These are phyloP conservation scores for Paragorgia papillata DNA, from an alignment of 92 coral and sea anemone species.

Conservation along the genomic window DNA sequence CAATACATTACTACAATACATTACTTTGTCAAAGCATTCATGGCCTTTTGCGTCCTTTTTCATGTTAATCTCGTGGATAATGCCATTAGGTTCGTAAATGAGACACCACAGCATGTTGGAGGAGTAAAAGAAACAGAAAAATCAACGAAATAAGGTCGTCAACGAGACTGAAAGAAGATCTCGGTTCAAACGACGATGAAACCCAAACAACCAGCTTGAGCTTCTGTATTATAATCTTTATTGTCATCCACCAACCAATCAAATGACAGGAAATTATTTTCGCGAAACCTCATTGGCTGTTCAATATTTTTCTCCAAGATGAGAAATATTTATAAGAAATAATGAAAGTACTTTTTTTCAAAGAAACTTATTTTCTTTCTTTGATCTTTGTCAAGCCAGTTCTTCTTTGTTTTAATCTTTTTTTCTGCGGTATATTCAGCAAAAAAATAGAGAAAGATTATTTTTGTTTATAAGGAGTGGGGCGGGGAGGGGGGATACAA, in stretches of 20 bases:
- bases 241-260: constrained; percentile 15
- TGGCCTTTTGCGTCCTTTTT: constrained; percentile 91
- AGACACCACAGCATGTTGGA: constrained; percentile 83
- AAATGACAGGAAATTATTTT: background rate
- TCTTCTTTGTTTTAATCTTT: too few species aligned
- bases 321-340: too few species aligned
- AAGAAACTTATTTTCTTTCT: too few species aligned
- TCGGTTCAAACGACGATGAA: background rate
- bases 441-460: too few species aligned
- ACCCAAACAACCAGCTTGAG: constrained; percentile 7
- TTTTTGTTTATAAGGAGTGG: too few species aligned
- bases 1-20: constrained; percentile 18
- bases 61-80: constrained; percentile 89
- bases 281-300: constrained; percentile 20
- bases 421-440: too few species aligned
- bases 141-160: background rate
- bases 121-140: background rate
- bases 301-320: background rate
- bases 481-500: too few species aligned
- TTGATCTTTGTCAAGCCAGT: too few species aligned
- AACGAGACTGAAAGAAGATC: too few species aligned
- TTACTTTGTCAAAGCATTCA: constrained; percentile 97
- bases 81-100: constrained; percentile 93
- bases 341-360: too few species aligned
- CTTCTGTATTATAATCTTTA: background rate